Evolutionary conservation across 2,797 vertebrate genomes (phyloP).

Genomic region (Helostoma temminkii): DNA sequence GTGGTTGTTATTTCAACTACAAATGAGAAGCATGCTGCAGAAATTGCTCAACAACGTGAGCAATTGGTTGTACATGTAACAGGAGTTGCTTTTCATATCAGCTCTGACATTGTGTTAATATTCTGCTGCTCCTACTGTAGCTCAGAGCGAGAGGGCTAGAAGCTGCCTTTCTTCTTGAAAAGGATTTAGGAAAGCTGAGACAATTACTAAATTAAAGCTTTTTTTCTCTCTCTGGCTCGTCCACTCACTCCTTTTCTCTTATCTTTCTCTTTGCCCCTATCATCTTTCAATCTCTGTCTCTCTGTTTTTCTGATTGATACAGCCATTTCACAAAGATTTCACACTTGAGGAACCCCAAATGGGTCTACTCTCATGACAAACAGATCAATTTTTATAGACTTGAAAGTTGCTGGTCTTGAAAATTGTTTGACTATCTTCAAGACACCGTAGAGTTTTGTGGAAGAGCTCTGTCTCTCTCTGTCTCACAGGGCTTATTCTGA

Average conservation of each 20-base stretch:
- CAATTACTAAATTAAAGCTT: conserved; percentile 81
- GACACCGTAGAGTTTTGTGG: conserved; percentile 55
- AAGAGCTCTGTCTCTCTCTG: neutral
- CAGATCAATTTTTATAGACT: conserved; percentile 89
- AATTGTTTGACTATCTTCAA: conserved; percentile 85
- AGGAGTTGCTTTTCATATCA: conserved; percentile 52
- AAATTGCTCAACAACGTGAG: too few species aligned
- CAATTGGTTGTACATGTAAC: conserved; percentile 30
- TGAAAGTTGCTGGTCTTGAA: conserved; percentile 88
- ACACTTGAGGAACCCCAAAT: conserved; percentile 84
- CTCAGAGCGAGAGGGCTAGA: conserved; percentile 22
- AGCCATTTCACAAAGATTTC: conserved; percentile 86
- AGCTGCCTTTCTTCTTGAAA: conserved; percentile 42
- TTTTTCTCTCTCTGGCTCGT: conserved; percentile 33
- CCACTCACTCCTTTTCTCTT: conserved; percentile 46
- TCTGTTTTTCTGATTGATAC: conserved; percentile 85
- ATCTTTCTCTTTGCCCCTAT: conserved; percentile 57
- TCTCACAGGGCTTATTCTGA: conserved; percentile 2
- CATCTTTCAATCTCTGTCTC: conserved; percentile 76
- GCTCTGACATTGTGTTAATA: conserved; percentile 32
- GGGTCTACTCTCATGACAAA: conserved; percentile 85
- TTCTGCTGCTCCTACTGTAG: conserved; percentile 18
- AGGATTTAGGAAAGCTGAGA: conserved; percentile 70
- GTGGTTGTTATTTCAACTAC: too few species aligned
- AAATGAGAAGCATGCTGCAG: too few species aligned